Evolutionary conservation across 2,888 invertebrate genomes (phyloP).

Genomic region (Rhagonycha fulva): DNA sequence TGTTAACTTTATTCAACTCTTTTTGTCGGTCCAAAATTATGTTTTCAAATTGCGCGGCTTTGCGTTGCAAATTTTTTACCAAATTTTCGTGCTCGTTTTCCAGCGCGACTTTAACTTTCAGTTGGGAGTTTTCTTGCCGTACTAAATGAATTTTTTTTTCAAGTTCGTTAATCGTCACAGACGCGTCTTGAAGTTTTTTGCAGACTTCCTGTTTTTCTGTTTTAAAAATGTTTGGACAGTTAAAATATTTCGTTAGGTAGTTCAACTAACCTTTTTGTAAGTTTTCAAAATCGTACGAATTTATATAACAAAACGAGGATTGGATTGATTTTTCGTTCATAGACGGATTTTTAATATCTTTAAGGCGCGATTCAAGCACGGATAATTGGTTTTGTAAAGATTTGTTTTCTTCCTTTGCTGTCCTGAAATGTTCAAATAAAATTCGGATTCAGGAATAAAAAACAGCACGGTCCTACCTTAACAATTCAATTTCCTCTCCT

Average conservation of each 20-base stretch:
- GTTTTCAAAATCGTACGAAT: background rate
- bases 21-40: conserved; percentile 34
- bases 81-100: conserved; percentile 35
- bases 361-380: background rate
- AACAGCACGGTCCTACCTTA: background rate
- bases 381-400: background rate
- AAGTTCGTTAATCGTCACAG: background rate
- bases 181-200: conserved; percentile 2
- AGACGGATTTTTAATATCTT: background rate
- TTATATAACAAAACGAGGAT: background rate
- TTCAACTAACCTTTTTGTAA: conserved; percentile 1
- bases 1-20: background rate
- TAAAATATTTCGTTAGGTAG: background rate
- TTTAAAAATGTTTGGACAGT: background rate
- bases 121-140: conserved; percentile 13
- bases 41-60: conserved; percentile 37
- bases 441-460: background rate
- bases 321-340: background rate
- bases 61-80: conserved; percentile 35
- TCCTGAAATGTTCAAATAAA: background rate
- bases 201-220: conserved; percentile 6
- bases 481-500: background rate
- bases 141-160: conserved; percentile 14
- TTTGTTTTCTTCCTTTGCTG: background rate
- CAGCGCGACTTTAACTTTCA: conserved; percentile 28